A percentile compares a stretch with the other conserved stretches of the same genome.
These are phyloP conservation scores for Opisthograptis luteolata DNA, from an alignment of 2,888 invertebrate species.

Conservation along the genomic window DNA sequence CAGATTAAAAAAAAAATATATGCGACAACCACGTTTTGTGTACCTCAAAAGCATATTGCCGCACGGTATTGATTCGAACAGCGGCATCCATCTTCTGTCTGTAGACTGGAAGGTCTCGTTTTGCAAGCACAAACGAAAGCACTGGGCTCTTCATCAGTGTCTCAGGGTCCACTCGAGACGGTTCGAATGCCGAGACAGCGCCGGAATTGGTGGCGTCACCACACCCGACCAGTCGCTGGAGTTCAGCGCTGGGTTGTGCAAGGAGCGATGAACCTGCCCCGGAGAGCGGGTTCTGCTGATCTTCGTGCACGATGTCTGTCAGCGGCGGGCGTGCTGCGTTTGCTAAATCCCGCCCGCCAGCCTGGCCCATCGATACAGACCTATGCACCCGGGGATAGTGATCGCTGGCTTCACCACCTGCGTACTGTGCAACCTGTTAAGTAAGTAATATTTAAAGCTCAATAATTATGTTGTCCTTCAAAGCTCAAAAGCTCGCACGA, in stretches of 20 bases:
- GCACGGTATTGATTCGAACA: slow-evolving; percentile 90
- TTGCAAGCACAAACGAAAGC: slow-evolving; percentile 92
- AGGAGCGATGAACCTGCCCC: slow-evolving; percentile 92
- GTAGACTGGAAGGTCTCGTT: slow-evolving; percentile 93
- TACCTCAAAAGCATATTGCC: slow-evolving; percentile 95
- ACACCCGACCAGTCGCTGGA: slow-evolving; percentile 89
- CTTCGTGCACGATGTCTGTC: slow-evolving; percentile 66
- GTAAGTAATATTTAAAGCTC: not conserved
- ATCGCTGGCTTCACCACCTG: slow-evolving; percentile 42
- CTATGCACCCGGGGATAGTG: slow-evolving; percentile 87
- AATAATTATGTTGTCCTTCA: no score
- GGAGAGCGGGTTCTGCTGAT: slow-evolving; percentile 76
- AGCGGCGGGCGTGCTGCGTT: slow-evolving; percentile 80
- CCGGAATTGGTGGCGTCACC: slow-evolving; percentile 53
- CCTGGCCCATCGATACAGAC: slow-evolving; percentile 94
- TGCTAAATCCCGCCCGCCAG: slow-evolving; percentile 81
- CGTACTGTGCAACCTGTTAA: slow-evolving; percentile 30
- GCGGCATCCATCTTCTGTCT: slow-evolving; percentile 95
- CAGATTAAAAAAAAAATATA: not conserved
- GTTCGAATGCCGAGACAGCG: slow-evolving; percentile 68
- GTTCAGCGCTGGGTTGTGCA: slow-evolving; percentile 94
- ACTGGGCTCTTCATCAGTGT: slow-evolving; percentile 91
- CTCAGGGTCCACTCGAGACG: slow-evolving; percentile 74
- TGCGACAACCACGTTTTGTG: slow-evolving; percentile 12
- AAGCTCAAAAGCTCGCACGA: no score